Evolutionary conservation across 2,797 vertebrate genomes (phyloP).

Genomic region (Otus scops): DNA sequence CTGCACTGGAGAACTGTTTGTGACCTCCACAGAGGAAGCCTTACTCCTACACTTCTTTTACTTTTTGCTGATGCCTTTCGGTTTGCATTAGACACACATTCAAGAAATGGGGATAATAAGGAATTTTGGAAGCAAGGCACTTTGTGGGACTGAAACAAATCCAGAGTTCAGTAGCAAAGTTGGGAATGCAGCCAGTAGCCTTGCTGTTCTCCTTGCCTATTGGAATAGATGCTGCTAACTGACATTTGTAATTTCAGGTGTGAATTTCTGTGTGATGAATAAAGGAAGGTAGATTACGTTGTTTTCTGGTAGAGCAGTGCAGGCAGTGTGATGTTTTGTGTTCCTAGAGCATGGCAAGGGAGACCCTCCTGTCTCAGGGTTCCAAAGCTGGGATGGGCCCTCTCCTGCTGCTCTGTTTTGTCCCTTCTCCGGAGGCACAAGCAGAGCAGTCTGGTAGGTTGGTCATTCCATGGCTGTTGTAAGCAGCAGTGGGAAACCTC

Average conservation of each 20-base stretch:
- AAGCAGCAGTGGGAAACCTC: background rate
- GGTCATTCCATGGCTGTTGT: background rate
- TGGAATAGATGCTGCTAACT: background rate
- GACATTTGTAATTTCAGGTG: background rate
- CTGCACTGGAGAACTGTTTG: background rate
- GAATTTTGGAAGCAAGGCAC: background rate
- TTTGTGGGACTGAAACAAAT: background rate
- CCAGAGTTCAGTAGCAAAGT: background rate
- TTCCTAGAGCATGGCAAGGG: background rate
- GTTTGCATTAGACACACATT: background rate
- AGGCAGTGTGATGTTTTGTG: background rate
- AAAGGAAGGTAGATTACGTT: background rate
- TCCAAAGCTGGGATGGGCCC: background rate
- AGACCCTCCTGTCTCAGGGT: too few relatives aligned
- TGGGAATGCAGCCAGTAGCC: background rate
- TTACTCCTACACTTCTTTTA: background rate
- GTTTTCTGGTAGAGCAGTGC: background rate
- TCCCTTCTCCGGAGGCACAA: background rate
- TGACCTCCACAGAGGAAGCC: background rate
- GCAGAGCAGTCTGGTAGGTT: background rate
- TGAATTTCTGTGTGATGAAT: background rate
- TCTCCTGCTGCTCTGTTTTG: background rate
- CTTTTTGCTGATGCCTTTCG: background rate
- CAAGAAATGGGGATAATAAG: background rate
- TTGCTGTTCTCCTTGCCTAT: background rate